Evolutionary conservation across 2,113 vertebrate genomes (phyloP), one percentile per base, ranked within the genome.

Genomic region (Campylorhamphus procurvoides): DNA sequence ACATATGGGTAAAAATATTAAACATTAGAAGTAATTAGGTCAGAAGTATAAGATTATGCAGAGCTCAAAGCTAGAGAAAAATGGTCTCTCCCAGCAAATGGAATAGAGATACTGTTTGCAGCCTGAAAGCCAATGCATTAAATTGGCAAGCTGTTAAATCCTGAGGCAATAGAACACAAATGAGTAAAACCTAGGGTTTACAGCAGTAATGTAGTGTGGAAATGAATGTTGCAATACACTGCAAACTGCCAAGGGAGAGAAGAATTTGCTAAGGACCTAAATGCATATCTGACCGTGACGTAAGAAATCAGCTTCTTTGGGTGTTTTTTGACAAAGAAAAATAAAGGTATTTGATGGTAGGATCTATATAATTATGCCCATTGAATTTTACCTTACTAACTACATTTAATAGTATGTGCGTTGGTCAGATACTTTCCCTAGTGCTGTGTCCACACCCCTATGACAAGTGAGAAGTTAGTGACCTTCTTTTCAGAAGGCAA

Each of bases 391-490:
- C 19, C 7, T 35, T 17, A 15, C 39, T 49, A 25, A 10, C 12
- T 80, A 37, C 0, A 2, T 69, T 84, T 50, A 73, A 37, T 29
- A 22, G 14, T 37, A 24, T 1, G 1, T 69, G 25, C 22, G 35
- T 55, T 60, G 10, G 12, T 59, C 49, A 59, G 33, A 50, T 14
- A 12, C 25, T 77, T 91, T 77, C 16, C 9, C 13, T 13, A 17
- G 63, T 18, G 16, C 7, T 46, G 28, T 37, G 49, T 33, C 16
- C 13, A 7, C 31, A 67, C 2, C 4, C 4, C 6, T 28, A 22
- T 1, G 2, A 37, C 14, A 86, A 67, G 14, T 0, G 0, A 72
- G 29, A 10, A 39, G 7, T 24, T 11, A 27, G 33, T 71, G 33
- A 39, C 18, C 9, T 77, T 50, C 7, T 67, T 83, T 63, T 75